These are phyloP conservation scores for Pholis gunnellus DNA, from an alignment of 2,113 vertebrate genomes.

Conservation along the genomic window DNA sequence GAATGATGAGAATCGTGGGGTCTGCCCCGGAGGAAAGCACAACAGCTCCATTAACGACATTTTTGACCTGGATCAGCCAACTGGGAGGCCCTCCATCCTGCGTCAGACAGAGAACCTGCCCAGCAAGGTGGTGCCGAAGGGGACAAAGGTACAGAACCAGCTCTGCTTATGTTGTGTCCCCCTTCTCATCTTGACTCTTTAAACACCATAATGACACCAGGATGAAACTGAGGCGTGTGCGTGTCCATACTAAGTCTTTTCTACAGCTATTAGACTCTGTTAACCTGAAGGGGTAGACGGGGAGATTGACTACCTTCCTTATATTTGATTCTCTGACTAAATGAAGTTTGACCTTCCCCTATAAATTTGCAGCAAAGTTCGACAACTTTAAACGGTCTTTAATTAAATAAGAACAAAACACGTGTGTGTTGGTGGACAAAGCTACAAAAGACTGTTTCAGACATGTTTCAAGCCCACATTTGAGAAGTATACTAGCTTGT, in stretches of 20 bases:
- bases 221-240: neutral
- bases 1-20: conserved; percentile 84
- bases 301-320: neutral
- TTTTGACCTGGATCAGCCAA: conserved; percentile 82
- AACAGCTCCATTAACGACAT: conserved; percentile 79
- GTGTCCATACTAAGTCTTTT: neutral
- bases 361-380: neutral
- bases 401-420: neutral
- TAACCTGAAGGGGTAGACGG: neutral
- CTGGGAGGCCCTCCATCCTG: conserved; percentile 89
- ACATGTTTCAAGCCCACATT: neutral
- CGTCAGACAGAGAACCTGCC: conserved; percentile 91
- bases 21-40: conserved; percentile 71
- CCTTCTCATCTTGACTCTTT: neutral
- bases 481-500: neutral
- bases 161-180: neutral
- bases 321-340: neutral
- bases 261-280: neutral
- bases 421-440: neutral
- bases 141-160: conserved; percentile 81
- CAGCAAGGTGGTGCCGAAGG: conserved; percentile 81
- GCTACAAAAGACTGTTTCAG: neutral
- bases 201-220: neutral
- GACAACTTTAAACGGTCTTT: neutral
- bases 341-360: neutral